phyloP scores from a whole-genome alignment of 2,113 vertebrate species.

The Potamarius usumacintae region DNA sequence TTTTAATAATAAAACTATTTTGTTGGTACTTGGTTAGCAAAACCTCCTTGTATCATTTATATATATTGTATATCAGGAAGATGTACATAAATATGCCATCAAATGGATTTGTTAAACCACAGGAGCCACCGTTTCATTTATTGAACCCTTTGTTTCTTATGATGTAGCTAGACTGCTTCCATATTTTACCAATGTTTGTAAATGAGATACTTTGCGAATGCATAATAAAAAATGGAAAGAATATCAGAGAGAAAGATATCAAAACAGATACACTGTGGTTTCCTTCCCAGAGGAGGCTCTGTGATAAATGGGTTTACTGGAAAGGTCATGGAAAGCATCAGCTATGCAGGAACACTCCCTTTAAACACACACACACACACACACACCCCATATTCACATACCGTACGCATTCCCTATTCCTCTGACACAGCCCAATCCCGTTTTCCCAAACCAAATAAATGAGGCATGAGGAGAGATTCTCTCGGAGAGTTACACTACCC shows the following conservation, averaged over 20 bases:
- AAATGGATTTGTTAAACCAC: neutral
- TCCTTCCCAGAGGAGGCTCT: slow-evolving; percentile 37
- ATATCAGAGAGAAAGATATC: slow-evolving; percentile 1
- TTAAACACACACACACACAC: slow-evolving; percentile 33
- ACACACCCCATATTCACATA: slow-evolving; percentile 22
- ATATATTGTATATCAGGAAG: neutral
- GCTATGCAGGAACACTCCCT: slow-evolving; percentile 21
- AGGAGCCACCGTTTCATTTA: neutral
- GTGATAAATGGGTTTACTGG: slow-evolving; percentile 49
- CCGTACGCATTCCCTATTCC: slow-evolving; percentile 39
- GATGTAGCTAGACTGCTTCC: neutral
- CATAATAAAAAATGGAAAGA: neutral
- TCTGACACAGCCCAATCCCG: slow-evolving; percentile 28
- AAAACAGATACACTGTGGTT: slow-evolving; percentile 28
- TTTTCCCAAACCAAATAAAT: slow-evolving; percentile 55
- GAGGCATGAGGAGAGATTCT: neutral
- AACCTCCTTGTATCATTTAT: neutral
- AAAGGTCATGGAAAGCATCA: slow-evolving; percentile 52
- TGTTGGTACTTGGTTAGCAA: neutral
- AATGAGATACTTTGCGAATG: neutral
- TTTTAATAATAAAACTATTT: neutral
- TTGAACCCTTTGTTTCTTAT: neutral
- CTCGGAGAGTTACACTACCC: neutral
- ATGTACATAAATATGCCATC: neutral
- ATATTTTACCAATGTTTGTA: slow-evolving; percentile 11